Evolutionary conservation across 2,888 invertebrate genomes (phyloP).

Genomic region (Habroteleia sp.): DNA sequence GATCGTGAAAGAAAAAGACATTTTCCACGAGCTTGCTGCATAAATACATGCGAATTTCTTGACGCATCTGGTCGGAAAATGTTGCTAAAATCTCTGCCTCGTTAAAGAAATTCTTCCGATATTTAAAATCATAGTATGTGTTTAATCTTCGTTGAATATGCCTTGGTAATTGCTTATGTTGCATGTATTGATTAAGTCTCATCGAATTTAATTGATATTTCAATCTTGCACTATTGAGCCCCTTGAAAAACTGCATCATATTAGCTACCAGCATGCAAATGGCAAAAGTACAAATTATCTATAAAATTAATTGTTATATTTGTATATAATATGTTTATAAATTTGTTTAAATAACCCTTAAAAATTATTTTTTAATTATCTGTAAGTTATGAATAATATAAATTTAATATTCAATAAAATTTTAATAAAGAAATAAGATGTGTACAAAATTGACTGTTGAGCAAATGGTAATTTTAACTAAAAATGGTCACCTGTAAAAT

Average conservation of each 20-base stretch:
- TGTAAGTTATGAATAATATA: too few relatives aligned
- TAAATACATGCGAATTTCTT: constrained; percentile 83
- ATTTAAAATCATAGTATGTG: constrained; percentile 76
- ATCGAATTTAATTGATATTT: constrained; percentile 74
- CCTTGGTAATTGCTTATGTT: constrained; percentile 73
- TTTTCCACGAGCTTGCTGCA: constrained; percentile 83
- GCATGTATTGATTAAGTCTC: constrained; percentile 76
- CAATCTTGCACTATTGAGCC: constrained; percentile 72
- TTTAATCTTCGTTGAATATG: constrained; percentile 72
- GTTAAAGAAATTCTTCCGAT: constrained; percentile 73
- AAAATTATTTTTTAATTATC: too few relatives aligned
- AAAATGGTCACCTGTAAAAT: constrained; percentile 50
- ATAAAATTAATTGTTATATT: neutral
- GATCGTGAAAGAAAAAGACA: constrained; percentile 82
- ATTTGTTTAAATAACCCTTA: too few relatives aligned
- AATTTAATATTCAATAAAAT: too few relatives aligned
- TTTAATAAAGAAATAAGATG: too few relatives aligned
- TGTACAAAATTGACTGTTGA: too few relatives aligned
- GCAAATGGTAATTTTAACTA: neutral
- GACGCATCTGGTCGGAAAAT: constrained; percentile 75
- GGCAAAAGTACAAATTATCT: constrained; percentile 68
- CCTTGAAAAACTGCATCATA: constrained; percentile 73
- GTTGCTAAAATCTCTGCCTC: constrained; percentile 75
- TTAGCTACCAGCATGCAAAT: constrained; percentile 71
- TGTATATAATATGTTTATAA: too few relatives aligned